Conservation (phyloP, 2,113 vertebrate species). For the Trichomycterus rosablanca region DNA sequence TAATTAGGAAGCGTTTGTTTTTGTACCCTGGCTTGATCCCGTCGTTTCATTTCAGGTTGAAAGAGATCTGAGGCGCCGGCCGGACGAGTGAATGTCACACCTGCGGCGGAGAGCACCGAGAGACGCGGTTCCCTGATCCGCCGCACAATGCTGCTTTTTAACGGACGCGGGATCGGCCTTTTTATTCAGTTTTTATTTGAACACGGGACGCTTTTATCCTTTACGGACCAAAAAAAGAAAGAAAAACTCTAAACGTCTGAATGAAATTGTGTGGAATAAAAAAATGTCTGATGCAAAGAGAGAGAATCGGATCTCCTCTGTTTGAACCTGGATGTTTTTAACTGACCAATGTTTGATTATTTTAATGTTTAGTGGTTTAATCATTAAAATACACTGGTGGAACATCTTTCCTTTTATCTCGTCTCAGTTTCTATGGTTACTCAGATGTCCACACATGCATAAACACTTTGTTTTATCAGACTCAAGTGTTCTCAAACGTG, state of each 20-base stretch:
- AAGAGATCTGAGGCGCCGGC: conserved; percentile 58
- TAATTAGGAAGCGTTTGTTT: conserved; percentile 25
- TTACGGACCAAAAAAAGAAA: conserved; percentile 32
- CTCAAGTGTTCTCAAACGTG: no score
- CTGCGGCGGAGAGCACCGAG: conserved; percentile 13
- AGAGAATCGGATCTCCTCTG: conserved; percentile 11
- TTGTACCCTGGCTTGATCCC: conserved; percentile 29
- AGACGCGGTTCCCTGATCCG: conserved; percentile 18
- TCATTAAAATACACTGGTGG: conserved; percentile 57
- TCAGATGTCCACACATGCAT: neutral
- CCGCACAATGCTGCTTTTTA: neutral
- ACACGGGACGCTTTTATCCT: conserved; percentile 40
- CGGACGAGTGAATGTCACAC: conserved; percentile 21
- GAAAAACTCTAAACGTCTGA: conserved; percentile 9
- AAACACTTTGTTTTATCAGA: no score
- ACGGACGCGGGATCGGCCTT: neutral
- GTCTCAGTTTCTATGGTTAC: conserved; percentile 21
- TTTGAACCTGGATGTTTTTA: conserved; percentile 44
- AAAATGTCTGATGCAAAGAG: neutral
- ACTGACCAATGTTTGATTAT: conserved; percentile 40
- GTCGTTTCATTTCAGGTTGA: conserved; percentile 59
- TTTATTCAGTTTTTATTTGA: no score
- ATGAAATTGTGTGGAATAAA: neutral
- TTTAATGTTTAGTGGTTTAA: conserved; percentile 55
- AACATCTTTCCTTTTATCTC: conserved; percentile 36